A percentile compares a stretch with the other conserved stretches of the same genome.
phyloP scores from a whole-genome alignment of 2,888 invertebrate genomes.

The Slavum lentiscoides region DNA sequence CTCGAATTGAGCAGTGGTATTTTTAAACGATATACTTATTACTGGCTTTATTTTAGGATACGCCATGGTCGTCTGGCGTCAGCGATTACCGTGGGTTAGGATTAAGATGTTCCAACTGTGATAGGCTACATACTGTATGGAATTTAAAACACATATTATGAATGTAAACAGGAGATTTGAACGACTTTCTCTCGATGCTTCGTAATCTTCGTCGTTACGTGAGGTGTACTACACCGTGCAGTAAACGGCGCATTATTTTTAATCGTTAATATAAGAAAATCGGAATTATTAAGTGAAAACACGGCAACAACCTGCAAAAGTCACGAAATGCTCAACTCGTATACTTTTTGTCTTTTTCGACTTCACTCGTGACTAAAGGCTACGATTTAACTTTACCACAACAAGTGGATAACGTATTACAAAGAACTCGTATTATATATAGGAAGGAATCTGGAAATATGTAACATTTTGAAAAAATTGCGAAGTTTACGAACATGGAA shows the following conservation, averaged over 20 bases:
- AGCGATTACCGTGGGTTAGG: slow-evolving; percentile 41
- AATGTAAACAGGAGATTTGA: slow-evolving; percentile 34
- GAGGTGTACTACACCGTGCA: neutral
- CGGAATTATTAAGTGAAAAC: too few species aligned
- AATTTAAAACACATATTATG: slow-evolving; percentile 40
- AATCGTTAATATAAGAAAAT: neutral
- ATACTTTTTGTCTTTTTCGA: too few species aligned
- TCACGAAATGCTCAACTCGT: too few species aligned
- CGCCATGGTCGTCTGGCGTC: slow-evolving; percentile 17
- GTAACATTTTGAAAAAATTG: neutral
- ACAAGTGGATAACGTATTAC: neutral
- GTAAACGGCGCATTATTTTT: neutral
- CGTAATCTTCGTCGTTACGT: slow-evolving; percentile 1
- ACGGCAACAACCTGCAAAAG: too few species aligned
- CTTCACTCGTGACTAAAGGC: too few species aligned
- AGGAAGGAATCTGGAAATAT: neutral
- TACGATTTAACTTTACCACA: too few species aligned
- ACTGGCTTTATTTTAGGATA: slow-evolving; percentile 35
- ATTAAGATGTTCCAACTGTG: slow-evolving; percentile 51
- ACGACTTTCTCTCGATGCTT: slow-evolving; percentile 26
- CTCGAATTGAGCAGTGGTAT: slow-evolving; percentile 41
- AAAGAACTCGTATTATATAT: neutral
- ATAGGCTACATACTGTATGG: slow-evolving; percentile 51
- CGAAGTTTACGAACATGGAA: slow-evolving; percentile 14
- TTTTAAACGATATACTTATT: slow-evolving; percentile 20